Base-by-base conservation (phyloP, 2,113 vertebrate genomes). In the Atherinomorus stipes region DNA sequence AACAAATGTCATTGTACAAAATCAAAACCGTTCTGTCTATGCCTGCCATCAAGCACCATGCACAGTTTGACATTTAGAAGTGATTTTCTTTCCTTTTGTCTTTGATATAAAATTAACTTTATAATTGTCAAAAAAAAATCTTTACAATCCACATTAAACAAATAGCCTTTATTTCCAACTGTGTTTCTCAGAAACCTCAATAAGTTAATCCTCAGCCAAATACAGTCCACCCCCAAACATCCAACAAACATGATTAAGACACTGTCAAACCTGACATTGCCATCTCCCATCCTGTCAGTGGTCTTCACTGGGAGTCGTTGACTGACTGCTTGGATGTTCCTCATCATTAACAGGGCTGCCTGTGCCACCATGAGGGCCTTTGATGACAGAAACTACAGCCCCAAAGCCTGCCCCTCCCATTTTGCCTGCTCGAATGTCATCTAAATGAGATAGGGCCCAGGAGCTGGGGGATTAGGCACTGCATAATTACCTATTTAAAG, bases 401-500 rank as follows among this genome's bases (percentile, higher is more conserved):
- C 85, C 61, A n/a, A 75, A 76, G 73, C 69, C 81, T 69, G 78
- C 85, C 82, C 84, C 87, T 85, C 88, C 88, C 79, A 58, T 63
- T 83, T 42, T 15, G 75, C 64, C 83, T 78, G 88, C 83, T 80
- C 80, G 77, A 89, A 90, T 92, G 86, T 87, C 89, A 91, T 89
- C 89, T 86, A 86, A 90, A 92, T 90, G 89, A 92, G 90, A 91
- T 90, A 91, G 88, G 79, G 84, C 87, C 86, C 84, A 82, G 84
- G 85, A 90, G 89, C 89, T 88, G 64, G 66, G 89, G 91, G 89
- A 91, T 90, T 91, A 91, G 88, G 76, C 73, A 81, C 78, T 89
- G 88, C 87, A 92, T 93, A 93, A 94, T 94, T 92, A 93, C 90
- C 86, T 89, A 90, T 91, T 93, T 91, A 92, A 89, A 91, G 89